phyloP scores from a whole-genome alignment of 35 echinoderm and acorn worm species.

The Ophioderma brevispina region DNA sequence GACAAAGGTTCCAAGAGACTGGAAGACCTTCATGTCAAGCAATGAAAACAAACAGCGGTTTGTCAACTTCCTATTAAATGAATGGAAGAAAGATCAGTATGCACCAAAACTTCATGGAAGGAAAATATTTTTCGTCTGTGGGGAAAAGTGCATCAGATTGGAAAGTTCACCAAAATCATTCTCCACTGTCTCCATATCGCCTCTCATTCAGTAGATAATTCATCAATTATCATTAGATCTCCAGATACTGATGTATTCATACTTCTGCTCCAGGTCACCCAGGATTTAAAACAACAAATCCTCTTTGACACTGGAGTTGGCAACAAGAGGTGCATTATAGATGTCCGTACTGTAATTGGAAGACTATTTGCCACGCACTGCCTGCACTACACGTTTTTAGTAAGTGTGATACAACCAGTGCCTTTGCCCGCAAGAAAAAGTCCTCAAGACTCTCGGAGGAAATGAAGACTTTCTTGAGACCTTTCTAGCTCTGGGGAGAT shows the following conservation, averaged over 20 bases:
- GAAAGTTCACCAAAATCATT: not conserved
- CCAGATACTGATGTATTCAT: too few relatives aligned
- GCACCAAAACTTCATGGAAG: too few relatives aligned
- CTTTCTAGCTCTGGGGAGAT: not conserved
- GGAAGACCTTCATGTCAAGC: not conserved
- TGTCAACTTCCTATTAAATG: not conserved
- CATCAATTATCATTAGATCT: too few relatives aligned
- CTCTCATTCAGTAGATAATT: too few relatives aligned
- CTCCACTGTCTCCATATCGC: too few relatives aligned
- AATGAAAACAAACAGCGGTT: not conserved
- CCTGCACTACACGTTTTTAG: conserved; percentile 4
- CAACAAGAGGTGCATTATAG: not conserved
- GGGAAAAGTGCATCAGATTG: not conserved
- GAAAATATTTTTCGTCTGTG: too few relatives aligned
- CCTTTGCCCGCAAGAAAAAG: not conserved
- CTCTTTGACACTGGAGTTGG: conserved; percentile 17
- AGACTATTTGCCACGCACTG: not conserved
- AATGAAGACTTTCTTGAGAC: not conserved
- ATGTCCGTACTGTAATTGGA: not conserved
- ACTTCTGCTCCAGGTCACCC: too few relatives aligned
- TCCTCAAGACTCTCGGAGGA: not conserved
- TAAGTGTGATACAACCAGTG: conserved; percentile 1
- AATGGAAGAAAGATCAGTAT: conserved; percentile 23
- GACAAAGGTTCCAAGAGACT: not conserved
- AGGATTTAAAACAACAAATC: too few relatives aligned